phyloP scores from a whole-genome alignment of 2,113 vertebrate species.

The Agelaius phoeniceus region DNA sequence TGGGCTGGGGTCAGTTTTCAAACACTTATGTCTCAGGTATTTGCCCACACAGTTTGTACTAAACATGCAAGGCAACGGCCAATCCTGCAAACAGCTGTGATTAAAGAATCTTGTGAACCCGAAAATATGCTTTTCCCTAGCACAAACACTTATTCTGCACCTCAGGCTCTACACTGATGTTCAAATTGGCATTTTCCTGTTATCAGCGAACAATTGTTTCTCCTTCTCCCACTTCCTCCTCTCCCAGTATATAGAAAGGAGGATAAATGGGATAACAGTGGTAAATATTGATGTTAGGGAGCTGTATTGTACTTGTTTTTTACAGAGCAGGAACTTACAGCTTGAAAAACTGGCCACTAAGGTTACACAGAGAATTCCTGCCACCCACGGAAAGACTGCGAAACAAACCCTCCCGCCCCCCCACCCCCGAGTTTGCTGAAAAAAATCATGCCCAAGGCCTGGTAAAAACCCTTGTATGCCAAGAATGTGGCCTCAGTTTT shows the following conservation, averaged over 20 bases:
- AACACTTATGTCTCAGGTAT: neutral
- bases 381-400: neutral
- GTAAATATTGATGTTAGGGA: slow-evolving; percentile 19
- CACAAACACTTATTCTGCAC: neutral
- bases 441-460: neutral
- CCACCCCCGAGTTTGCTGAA: neutral
- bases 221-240: slow-evolving; percentile 41
- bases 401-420: neutral
- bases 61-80: neutral
- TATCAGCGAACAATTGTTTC: slow-evolving; percentile 11
- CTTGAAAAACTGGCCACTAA: neutral
- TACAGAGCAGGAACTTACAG: neutral
- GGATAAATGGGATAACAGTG: neutral
- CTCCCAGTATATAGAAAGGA: slow-evolving; percentile 10
- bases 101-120: too few species aligned
- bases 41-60: neutral
- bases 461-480: neutral
- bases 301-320: slow-evolving; percentile 19
- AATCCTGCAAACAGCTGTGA: neutral
- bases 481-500: neutral
- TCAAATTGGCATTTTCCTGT: slow-evolving; percentile 15
- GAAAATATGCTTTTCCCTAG: neutral
- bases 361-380: neutral
- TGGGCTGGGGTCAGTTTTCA: neutral
- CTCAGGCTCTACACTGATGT: neutral